Evolutionary conservation across 2,888 invertebrate species (phyloP).

Genomic region (Euspilapteryx auroguttella): DNA sequence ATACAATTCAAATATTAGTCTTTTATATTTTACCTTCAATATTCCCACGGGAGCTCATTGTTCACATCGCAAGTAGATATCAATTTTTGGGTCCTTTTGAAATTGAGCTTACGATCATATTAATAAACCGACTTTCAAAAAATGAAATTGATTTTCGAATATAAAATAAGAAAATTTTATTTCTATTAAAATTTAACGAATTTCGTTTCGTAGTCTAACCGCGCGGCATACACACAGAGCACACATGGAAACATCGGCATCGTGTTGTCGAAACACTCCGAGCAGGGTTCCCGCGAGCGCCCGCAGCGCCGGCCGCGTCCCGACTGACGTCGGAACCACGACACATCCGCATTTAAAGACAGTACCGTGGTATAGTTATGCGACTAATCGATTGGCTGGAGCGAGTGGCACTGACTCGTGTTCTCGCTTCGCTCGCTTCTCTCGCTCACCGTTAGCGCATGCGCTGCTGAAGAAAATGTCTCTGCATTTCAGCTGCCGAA

Average conservation of each 20-base stretch:
- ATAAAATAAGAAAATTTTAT: too few relatives aligned
- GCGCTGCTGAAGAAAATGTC: conserved; percentile 20
- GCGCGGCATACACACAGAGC: conserved; percentile 1
- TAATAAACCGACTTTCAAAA: too few relatives aligned
- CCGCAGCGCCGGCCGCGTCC: conserved; percentile 37
- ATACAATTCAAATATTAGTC: too few relatives aligned
- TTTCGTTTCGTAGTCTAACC: too few relatives aligned
- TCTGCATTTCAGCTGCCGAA: conserved; percentile 29
- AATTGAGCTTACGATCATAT: too few relatives aligned
- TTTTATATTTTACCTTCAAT: too few relatives aligned
- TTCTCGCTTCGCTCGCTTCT: conserved; percentile 26
- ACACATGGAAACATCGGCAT: background rate
- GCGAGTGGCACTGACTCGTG: conserved; percentile 40
- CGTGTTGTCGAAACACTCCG: background rate
- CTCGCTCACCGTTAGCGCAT: conserved; percentile 36
- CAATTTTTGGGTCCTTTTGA: too few relatives aligned
- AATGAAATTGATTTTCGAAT: too few relatives aligned
- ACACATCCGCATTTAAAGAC: conserved; percentile 63
- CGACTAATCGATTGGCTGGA: conserved; percentile 62
- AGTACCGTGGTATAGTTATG: conserved; percentile 61
- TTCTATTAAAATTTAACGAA: too few relatives aligned
- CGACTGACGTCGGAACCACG: conserved; percentile 55
- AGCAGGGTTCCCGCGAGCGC: conserved; percentile 14
- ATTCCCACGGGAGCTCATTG: too few relatives aligned
- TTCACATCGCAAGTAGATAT: too few relatives aligned